These are phyloP conservation scores for Ophioderma brevispina DNA, from an alignment of 35 echinoderm and acorn worm genomes.

Conservation along the genomic window DNA sequence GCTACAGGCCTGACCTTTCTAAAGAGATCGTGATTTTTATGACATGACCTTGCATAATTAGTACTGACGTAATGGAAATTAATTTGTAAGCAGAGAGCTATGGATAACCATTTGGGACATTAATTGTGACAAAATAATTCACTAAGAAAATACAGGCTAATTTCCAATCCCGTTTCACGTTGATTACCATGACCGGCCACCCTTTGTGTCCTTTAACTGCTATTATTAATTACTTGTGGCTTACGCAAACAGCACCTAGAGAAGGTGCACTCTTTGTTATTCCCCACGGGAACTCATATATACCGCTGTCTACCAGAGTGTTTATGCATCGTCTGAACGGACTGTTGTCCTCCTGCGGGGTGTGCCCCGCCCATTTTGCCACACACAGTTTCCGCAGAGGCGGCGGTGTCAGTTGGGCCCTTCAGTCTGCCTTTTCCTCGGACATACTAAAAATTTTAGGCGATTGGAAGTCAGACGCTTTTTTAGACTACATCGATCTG, in stretches of 20 bases:
- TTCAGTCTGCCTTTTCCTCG: neutral
- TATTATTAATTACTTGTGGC: neutral
- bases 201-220: neutral
- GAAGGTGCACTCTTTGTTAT: neutral
- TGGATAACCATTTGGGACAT: too few species aligned
- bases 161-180: too few species aligned
- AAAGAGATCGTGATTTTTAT: too few species aligned
- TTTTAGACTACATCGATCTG: neutral
- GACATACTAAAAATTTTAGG: neutral
- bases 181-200: too few species aligned
- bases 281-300: neutral
- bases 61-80: too few species aligned
- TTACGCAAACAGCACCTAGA: neutral
- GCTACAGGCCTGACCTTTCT: too few species aligned
- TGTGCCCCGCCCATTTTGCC: neutral
- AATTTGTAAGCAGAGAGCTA: too few species aligned
- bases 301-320: neutral
- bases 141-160: too few species aligned
- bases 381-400: neutral
- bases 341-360: neutral
- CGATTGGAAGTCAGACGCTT: neutral
- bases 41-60: too few species aligned
- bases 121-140: too few species aligned
- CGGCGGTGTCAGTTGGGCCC: neutral
- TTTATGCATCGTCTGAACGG: neutral